Evolutionary conservation across 2,888 invertebrate species (phyloP), one percentile per base, ranked within the genome.

Genomic region (Idaea dimidiata): DNA sequence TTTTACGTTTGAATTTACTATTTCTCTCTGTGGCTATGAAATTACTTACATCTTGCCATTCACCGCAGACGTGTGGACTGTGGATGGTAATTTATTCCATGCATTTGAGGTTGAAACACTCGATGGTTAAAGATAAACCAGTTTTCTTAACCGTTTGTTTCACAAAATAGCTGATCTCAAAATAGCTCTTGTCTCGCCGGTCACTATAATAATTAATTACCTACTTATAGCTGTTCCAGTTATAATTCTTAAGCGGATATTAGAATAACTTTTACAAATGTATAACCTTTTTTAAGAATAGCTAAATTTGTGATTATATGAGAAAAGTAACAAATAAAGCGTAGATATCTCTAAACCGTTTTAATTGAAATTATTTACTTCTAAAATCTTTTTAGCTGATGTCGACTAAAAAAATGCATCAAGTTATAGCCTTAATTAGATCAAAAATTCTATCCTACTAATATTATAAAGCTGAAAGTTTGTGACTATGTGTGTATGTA

Each of bases 1-100:
- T 79, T 82, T 81, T 81, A 81, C 82, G 82, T 79, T 69, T 73
- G 66, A 73, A 72, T 77, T 79, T 82, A 82, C 81, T 80, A 81
- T 81, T 81, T 74, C 77, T 69, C 74, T 74, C 68, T 70, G 65
- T 71, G 72, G 62, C 64, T 75, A 77, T 72, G 72, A 76, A 77
- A 78, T 78, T 71, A 73, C 79, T 75, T 76, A 72, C 76, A 77
- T 77, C 70, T 73, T 78, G 70, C 78, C 81, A 82, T 81, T 81
- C 80, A 78, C 77, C 66, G 65, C 71, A 73, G 71, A 73, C 72
- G 74, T 73, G 73, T 63, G 71, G 65, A 58, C 59, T 73, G 73
- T 63, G 71, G 65, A 58, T 58, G 65, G 74, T 77, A 72, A 68
- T 72, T 70, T 70, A 71, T 76, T 72, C 69, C 76, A 71, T 72